A percentile compares a stretch with the other conserved stretches of the same genome.
phyloP scores from a whole-genome alignment of 2,113 vertebrate species.

The Ploceus nigricollis region DNA sequence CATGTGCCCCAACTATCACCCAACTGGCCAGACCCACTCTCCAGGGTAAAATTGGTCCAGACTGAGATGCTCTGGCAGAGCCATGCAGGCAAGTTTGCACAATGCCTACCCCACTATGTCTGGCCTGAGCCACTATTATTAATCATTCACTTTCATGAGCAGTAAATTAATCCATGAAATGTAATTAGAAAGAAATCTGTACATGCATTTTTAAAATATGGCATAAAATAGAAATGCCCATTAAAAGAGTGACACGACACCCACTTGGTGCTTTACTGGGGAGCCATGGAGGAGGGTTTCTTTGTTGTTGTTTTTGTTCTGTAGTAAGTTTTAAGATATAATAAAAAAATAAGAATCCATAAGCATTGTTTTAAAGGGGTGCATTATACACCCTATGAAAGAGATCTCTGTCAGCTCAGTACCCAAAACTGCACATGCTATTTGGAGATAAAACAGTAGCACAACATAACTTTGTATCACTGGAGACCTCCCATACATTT shows the following conservation, averaged over 20 bases:
- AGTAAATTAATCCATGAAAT: slow-evolving; percentile 34
- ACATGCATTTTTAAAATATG: slow-evolving; percentile 38
- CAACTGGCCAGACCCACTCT: background rate
- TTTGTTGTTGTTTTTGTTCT: background rate
- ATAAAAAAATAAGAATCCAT: background rate
- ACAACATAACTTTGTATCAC: background rate
- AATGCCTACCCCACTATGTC: background rate
- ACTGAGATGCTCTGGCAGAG: slow-evolving; percentile 29
- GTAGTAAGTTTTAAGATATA: background rate
- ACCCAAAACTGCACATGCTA: background rate
- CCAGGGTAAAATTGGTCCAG: slow-evolving; percentile 8
- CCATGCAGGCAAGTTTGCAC: background rate
- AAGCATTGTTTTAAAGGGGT: slow-evolving; percentile 25
- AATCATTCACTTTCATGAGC: slow-evolving; percentile 25
- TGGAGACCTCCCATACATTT: slow-evolving; percentile 5
- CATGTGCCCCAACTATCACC: background rate
- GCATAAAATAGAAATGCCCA: slow-evolving; percentile 22
- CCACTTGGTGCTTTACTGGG: background rate
- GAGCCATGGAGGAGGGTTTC: background rate
- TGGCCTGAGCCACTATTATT: background rate
- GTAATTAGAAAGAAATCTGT: slow-evolving; percentile 43
- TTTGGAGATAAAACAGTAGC: background rate
- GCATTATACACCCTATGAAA: background rate
- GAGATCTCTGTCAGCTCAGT: background rate
- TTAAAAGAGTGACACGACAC: slow-evolving; percentile 10